Evolutionary conservation across 2,113 vertebrate genomes (phyloP), one percentile per base, ranked within the genome.

Genomic region (Rhagologus leucostigma): DNA sequence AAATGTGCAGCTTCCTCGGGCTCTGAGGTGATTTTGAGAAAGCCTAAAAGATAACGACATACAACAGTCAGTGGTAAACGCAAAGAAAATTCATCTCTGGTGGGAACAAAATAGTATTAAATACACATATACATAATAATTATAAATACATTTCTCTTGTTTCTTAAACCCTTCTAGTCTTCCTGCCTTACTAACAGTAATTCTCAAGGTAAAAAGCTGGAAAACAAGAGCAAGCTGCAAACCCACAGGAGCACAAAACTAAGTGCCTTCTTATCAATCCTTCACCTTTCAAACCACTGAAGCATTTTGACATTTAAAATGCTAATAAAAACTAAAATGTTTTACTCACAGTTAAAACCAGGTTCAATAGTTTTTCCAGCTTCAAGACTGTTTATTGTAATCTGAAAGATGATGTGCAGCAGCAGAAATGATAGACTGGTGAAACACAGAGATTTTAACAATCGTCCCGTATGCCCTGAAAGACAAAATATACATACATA

Each of bases 371-470:
- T 97, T 60, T 97, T 98, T 92, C 97, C 96, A 80, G 99, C 99
- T 97, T 99, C 98, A 47, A 99, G 98, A 96, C 99, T 99, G 97
- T 98, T 98, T 98, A 99, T 87, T 18, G 98, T 99, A 97, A 99
- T 99, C 98, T 99, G 99, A 97, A 99, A 99, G 98, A 99, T 98
- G 98, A 99, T 98, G 97, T 99, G 99, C 79, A 99, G 97, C 92
- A 99, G 96, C 97, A 99, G 98, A 98, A 99, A 99, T 94, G 98
- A 99, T 77, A 99, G 94, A 98, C 99, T 99, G 97, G 98, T 98
- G 98, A 99, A 98, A 98, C 99, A 99, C 90, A 99, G 98, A 69
- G 99, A 99, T 98, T 99, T 99, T 96, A 99, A 97, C 97, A 99
- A 97, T 83, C 98, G 98, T 93, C 99, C 99, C 41, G 99, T 99